Conservation (phyloP, 2,113 vertebrate species). For the Coptodon rendalli region DNA sequence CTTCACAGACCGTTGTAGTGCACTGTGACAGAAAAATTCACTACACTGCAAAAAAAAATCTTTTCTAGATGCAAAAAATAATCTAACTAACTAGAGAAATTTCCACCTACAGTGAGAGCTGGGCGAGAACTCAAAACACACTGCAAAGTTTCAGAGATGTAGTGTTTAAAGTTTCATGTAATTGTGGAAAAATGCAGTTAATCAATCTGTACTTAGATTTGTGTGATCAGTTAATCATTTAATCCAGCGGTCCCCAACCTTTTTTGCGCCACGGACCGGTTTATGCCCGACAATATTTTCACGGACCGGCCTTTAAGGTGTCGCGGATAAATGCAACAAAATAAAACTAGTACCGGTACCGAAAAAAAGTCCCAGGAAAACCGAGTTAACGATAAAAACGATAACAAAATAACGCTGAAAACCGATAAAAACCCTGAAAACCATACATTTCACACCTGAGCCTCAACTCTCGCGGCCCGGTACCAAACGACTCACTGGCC, state of each 20-base stretch:
- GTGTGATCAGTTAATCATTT: neutral
- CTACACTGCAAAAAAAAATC: constrained; percentile 32
- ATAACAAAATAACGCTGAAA: too few species aligned
- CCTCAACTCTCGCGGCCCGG: too few species aligned
- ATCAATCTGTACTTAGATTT: neutral
- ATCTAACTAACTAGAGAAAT: neutral
- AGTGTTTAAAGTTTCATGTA: neutral
- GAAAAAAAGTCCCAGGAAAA: too few species aligned
- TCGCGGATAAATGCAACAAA: too few species aligned
- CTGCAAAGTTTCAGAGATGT: neutral
- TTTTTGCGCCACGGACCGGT: too few species aligned
- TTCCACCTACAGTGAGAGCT: neutral
- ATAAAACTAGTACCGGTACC: too few species aligned
- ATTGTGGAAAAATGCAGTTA: neutral
- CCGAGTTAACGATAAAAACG: too few species aligned
- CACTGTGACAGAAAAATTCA: neutral
- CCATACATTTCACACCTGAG: too few species aligned
- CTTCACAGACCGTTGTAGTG: constrained; percentile 2
- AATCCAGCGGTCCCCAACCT: neutral
- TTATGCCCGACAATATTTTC: too few species aligned
- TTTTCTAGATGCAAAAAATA: neutral
- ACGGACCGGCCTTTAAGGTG: too few species aligned
- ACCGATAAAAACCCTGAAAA: too few species aligned
- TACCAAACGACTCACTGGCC: too few species aligned
- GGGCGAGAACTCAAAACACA: neutral